Evolutionary conservation across 2,888 invertebrate species (phyloP).

Genomic region (Polymixis lichenea): DNA sequence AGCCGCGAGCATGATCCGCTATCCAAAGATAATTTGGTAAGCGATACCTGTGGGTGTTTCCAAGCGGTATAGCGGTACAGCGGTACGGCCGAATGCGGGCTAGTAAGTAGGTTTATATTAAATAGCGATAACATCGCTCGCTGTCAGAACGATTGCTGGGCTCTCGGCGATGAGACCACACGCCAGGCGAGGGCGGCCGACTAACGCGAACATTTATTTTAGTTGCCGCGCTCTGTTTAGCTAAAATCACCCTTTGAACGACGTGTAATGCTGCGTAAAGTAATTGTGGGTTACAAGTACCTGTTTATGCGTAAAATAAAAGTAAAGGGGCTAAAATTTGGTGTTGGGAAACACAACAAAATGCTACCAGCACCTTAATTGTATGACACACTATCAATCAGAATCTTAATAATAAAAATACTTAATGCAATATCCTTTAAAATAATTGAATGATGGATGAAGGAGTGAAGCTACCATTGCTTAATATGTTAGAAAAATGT

Average conservation of each 20-base stretch:
- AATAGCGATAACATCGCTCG: conserved; percentile 81
- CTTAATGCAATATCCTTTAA: no score
- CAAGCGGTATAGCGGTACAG: conserved; percentile 47
- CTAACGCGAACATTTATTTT: conserved; percentile 67
- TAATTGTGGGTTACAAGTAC: conserved; percentile 59
- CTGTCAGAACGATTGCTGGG: conserved; percentile 81
- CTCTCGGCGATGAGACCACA: conserved; percentile 81
- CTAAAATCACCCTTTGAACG: conserved; percentile 59
- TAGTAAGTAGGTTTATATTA: conserved; percentile 79
- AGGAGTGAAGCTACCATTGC: no score
- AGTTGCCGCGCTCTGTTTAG: conserved; percentile 52
- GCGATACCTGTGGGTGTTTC: conserved; percentile 62
- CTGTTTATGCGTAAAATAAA: conserved; percentile 54
- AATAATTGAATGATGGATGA: no score
- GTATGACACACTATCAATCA: no score
- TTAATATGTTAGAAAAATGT: no score
- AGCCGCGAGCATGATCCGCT: conserved; percentile 48
- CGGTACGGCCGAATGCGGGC: conserved; percentile 64
- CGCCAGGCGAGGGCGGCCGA: conserved; percentile 71
- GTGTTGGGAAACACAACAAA: conserved; percentile 20
- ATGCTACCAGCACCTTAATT: not conserved
- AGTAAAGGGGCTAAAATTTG: conserved; percentile 28
- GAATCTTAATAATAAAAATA: no score
- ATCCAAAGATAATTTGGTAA: conserved; percentile 60
- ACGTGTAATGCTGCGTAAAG: conserved; percentile 62